phyloP scores from a whole-genome alignment of 2,797 vertebrate genomes.

The Scyliorhinus canicula region DNA sequence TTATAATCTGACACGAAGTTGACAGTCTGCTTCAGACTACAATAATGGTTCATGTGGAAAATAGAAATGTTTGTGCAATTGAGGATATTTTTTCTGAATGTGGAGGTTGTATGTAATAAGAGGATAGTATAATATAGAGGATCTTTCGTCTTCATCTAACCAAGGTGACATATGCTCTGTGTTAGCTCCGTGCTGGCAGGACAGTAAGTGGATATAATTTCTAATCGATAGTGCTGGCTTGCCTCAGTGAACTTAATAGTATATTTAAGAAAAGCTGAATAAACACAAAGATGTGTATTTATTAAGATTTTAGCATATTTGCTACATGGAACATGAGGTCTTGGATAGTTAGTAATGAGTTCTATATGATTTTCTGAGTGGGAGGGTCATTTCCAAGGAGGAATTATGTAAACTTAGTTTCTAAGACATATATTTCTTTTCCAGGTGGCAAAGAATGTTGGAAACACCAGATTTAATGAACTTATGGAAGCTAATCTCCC shows the following conservation, averaged over 20 bases:
- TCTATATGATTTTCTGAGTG: neutral
- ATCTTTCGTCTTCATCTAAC: neutral
- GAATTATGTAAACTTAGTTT: neutral
- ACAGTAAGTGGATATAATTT: neutral
- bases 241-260: neutral
- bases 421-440: conserved; percentile 40
- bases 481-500: conserved; percentile 69
- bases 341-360: neutral
- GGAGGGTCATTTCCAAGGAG: neutral
- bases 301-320: neutral
- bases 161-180: neutral
- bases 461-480: conserved; percentile 72
- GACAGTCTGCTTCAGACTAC: neutral
- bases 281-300: neutral
- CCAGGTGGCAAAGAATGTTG: conserved; percentile 66
- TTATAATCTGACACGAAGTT: neutral
- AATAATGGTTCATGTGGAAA: neutral
- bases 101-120: neutral
- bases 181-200: neutral
- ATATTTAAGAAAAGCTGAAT: neutral
- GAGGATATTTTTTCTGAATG: neutral
- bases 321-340: neutral
- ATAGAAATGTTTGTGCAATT: neutral
- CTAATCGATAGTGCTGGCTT: too few relatives aligned
- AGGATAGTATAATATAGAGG: neutral